Evolutionary conservation across 2,888 invertebrate genomes (phyloP), one percentile per base, ranked within the genome.

Genomic region (Ceramica pisi): DNA sequence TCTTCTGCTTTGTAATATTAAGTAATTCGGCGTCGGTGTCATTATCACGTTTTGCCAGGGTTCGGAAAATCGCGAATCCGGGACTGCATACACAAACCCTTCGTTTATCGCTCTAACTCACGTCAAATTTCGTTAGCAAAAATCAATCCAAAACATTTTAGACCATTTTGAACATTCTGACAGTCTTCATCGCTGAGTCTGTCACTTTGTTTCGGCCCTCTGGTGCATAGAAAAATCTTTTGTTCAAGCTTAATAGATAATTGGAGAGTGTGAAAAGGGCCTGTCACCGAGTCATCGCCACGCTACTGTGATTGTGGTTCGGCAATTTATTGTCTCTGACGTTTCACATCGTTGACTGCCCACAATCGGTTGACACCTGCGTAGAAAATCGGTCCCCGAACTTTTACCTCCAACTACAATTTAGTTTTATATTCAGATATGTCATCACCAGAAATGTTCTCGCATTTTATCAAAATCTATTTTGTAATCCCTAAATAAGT

Each of bases 291-390:
- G 23, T 61, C 35, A 35, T 23, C 64, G 60, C 67, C 38, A 55
- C 64, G 66, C 60, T 59, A 55, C 64, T 50, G 63, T 73, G 71
- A 75, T 73, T 72, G 14, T n/a, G 60, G 73, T 83, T 78, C 64
- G 59, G 38, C 75, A 68, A 78, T n/a, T n/a, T n/a, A n/a, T 79
- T 81, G 82, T 72, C 68, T 75, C 56, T 59, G 50, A 38, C 75
- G 80, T 79, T 75, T 59, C 83, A 78, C 78, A 48, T 64, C 78
- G 66, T 65, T 79, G 72, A 12, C 59, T 71, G 9, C 53, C 50
- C 66, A 73, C 79, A 83, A 81, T 78, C 70, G 26, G 26, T 74
- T 67, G 57, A 78, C 84, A 87, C 85, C 83, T 84, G 87, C 81
- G 68, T 78, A 64, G 38, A 67, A 65, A 86, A 87, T 84, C 70